Evolutionary conservation across 2,888 invertebrate genomes (phyloP), one percentile per base, ranked within the genome.

Genomic region (Listrodromus nycthemerus): DNA sequence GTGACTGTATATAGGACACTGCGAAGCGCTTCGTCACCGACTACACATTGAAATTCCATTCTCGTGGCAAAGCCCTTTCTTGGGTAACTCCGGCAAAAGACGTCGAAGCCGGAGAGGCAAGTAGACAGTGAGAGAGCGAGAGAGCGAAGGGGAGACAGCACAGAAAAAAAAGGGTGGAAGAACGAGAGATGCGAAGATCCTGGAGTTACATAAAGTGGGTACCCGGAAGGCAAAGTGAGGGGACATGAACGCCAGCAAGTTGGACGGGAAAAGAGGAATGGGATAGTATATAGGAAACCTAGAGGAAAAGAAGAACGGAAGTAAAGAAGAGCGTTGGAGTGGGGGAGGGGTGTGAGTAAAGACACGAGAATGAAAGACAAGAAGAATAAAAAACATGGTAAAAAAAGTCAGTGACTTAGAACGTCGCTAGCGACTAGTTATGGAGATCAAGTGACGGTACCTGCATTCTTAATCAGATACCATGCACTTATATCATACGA

Each of bases 371-470:
- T 55, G 21, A 24, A 76, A 66, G 41, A 33, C 63, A 63, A 33
- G 50, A n/a, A 19, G 30, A 69, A 37, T 65, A 33, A 61, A 74
- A 66, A 75, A 70, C 63, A 24, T 21, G 41, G 48, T 24, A 61
- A 63, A 41, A 41, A 58, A 71, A 70, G 77, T 63, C 79, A 79
- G 86, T 84, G 82, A 86, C 86, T 87, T 86, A 84, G 84, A 82
- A 86, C 84, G 85, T 80, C 86, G 81, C 86, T 69, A 86, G 75
- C 83, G 83, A 86, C 85, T 86, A 87, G 88, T 87, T 88, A 88
- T 87, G 87, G 86, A 86, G 87, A 86, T 87, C 86, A 82, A 84
- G 86, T 83, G 83, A 87, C 86, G 85, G 69, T 73, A 73, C 82
- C 83, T 88, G 87, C 87, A 88, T 87, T 70, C 80, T 76, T 85